phyloP scores from a whole-genome alignment of 2,888 invertebrate genomes.

The Stenotaenia linearis region DNA sequence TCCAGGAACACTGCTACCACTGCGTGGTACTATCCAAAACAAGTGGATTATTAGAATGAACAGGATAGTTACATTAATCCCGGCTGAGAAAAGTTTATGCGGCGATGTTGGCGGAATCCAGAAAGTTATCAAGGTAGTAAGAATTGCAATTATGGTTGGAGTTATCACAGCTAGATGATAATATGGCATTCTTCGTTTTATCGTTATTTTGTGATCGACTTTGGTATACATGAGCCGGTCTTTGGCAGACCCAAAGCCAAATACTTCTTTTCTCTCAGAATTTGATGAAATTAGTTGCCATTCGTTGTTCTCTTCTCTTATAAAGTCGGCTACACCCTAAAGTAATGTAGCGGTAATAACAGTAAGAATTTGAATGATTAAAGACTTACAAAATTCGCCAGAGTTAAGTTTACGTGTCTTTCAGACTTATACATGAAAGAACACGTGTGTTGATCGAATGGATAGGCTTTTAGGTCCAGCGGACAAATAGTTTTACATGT shows the following conservation, averaged over 20 bases:
- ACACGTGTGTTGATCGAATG: conserved; percentile 65
- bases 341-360: not conserved
- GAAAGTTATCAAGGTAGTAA: not conserved
- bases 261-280: not conserved
- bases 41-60: not conserved
- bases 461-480: conserved; percentile 62
- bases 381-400: conserved; percentile 31
- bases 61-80: not conserved
- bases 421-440: conserved; percentile 57
- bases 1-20: not conserved
- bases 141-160: not conserved
- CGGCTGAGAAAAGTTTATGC: not conserved
- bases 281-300: not conserved
- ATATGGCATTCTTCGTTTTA: not conserved
- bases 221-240: not conserved
- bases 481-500: conserved; percentile 62
- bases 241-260: not conserved
- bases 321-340: not conserved
- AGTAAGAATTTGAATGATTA: not conserved
- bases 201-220: not conserved
- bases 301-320: not conserved
- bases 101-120: not conserved
- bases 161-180: not conserved
- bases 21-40: not conserved
- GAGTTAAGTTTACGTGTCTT: conserved; percentile 53